phyloP scores from a whole-genome alignment of 2,797 vertebrate genomes.

The Arctocebus calabarensis region DNA sequence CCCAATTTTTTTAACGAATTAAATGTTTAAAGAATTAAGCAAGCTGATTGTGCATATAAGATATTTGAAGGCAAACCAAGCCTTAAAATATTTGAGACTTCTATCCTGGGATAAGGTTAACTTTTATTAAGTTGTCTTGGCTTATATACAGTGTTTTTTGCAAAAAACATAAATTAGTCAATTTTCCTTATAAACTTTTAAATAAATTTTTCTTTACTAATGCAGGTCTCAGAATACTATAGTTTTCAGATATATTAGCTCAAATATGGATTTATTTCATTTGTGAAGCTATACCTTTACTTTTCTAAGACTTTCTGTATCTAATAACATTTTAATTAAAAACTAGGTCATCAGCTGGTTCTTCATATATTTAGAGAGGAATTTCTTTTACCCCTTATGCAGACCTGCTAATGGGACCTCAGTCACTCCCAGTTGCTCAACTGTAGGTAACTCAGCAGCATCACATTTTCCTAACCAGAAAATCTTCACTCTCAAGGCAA shows the following conservation, averaged over 20 bases:
- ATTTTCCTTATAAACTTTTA: background rate
- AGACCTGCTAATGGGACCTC: background rate
- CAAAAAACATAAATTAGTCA: background rate
- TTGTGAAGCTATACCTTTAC: conserved; percentile 22
- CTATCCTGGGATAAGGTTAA: background rate
- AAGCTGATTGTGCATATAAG: background rate
- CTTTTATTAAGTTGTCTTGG: background rate
- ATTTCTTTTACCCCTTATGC: conserved; percentile 15
- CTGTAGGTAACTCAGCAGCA: background rate
- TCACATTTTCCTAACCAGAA: background rate
- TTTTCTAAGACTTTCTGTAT: conserved; percentile 8
- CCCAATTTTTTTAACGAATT: background rate
- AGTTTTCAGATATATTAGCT: background rate
- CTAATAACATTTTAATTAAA: conserved; percentile 60
- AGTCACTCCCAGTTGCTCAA: background rate
- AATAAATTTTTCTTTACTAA: background rate
- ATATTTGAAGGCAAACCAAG: background rate
- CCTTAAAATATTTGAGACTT: background rate
- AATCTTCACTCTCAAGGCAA: background rate
- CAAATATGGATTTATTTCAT: conserved; percentile 25
- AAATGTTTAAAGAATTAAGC: background rate
- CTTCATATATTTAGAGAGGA: background rate
- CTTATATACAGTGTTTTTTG: background rate
- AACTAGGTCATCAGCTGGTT: background rate
- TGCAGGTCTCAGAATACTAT: background rate